Conservation (phyloP, 2,113 vertebrate genomes). For the Motacilla alba region DNA sequence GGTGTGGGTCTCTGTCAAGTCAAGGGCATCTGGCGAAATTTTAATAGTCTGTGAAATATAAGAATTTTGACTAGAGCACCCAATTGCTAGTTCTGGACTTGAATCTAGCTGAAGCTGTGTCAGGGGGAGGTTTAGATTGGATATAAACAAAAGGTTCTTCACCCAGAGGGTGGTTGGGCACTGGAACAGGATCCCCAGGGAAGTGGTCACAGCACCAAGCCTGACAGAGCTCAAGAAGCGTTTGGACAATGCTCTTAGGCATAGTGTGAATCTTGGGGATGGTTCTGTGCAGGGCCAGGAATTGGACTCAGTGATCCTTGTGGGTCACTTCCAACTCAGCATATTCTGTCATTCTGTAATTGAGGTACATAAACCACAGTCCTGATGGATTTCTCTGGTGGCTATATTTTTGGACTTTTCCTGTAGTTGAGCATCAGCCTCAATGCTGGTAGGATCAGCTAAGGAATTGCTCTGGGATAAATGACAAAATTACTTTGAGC, state of each 20-base stretch:
- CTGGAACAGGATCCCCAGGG: background rate
- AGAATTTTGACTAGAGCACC: background rate
- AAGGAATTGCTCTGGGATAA: background rate
- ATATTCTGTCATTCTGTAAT: background rate
- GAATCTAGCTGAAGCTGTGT: background rate
- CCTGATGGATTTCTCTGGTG: background rate
- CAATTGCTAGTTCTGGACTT: background rate
- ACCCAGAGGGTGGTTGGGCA: too few species aligned
- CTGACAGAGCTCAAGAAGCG: fast-evolving
- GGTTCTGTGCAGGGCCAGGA: background rate
- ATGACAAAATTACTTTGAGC: background rate
- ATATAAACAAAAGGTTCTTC: background rate
- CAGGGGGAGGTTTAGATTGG: background rate
- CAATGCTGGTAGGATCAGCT: background rate
- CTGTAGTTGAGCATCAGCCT: background rate
- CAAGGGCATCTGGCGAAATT: background rate
- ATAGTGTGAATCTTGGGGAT: background rate
- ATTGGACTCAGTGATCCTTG: background rate
- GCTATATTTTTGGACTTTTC: background rate
- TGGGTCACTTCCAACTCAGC: background rate
- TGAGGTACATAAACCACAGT: background rate
- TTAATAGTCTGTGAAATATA: background rate
- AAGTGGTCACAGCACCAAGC: background rate
- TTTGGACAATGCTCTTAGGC: background rate
- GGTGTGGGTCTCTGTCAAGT: background rate